Conservation (phyloP, 2,113 vertebrate species). For the Urocolius indicus region DNA sequence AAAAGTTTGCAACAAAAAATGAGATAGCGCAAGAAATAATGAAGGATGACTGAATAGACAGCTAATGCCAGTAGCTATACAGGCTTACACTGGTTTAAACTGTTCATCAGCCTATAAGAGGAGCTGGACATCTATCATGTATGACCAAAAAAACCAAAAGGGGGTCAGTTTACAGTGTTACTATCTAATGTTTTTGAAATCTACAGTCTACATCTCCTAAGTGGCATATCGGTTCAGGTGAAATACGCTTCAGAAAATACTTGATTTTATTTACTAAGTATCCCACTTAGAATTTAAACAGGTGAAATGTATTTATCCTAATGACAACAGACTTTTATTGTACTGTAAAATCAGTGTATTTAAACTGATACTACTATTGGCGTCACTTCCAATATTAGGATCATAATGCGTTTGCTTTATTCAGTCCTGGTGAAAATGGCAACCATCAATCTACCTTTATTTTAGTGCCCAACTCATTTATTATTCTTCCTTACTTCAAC, state of each 20-base stretch:
- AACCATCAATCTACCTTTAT: background rate
- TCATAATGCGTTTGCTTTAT: background rate
- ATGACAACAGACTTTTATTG: background rate
- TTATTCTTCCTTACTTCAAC: background rate
- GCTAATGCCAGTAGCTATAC: background rate
- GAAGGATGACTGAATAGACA: background rate
- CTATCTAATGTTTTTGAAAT: background rate
- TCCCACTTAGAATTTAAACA: background rate
- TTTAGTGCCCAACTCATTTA: background rate
- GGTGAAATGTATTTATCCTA: background rate
- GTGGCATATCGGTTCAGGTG: background rate
- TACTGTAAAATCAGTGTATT: background rate
- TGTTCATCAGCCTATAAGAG: background rate
- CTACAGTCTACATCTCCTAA: background rate
- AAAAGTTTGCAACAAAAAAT: background rate
- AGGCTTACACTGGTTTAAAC: background rate
- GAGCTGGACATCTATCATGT: background rate
- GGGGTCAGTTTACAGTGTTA: background rate
- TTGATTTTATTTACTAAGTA: background rate
- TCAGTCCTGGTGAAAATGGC: background rate
- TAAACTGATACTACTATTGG: accelerated
- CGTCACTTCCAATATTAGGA: background rate
- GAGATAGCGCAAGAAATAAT: background rate
- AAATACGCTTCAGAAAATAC: background rate
- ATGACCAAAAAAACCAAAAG: background rate